Evolutionary conservation across 1,140 invertebrate species (phyloP), one percentile per base, ranked within the genome.

Genomic region (Scaptodrosophila lebanonensis): DNA sequence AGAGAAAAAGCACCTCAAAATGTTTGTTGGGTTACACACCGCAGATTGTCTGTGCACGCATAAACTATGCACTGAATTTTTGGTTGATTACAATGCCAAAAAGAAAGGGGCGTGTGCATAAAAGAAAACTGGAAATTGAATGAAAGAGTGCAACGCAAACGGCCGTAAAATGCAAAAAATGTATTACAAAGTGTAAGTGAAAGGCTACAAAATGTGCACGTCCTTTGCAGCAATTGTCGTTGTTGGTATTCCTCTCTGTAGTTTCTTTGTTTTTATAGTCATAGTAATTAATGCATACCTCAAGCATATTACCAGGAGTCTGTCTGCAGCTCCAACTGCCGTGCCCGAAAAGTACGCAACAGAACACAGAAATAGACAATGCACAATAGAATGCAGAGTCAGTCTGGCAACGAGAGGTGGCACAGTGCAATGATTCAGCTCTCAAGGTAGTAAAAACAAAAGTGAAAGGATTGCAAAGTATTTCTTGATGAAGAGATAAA

Each of bases 251-350:
- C 22, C 22, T 25, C 3, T 25, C 22, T 8, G 3, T 25, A 4
- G 12, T 36, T 18, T 25, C 25, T 16, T 27, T 20, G 49, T 58
- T 71, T 79, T 79, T 72, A 79, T 67, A 73, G 70, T 65, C 73
- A 61, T 40, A 45, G 73, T 79, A 77, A 77, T 77, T 77, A 77
- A 77, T 79, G 72, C 68, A 77, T 72, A 79, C 73, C 72, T 77
- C 65, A 61, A 79, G 73, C 63, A 77, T 72, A 79, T 77, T 58
- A 63, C 43, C 12, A 32, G 36, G 39, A 54, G 36, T 33, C 43
- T 40, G 20, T n/a, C 22, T 25, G 22, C 22, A 4, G 3, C 22
- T 25, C 3, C 8, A 25, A 3, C 22, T 8, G 3, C 22, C 22
- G 3, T 8, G 3, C 22, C 22, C 22, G 3, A 25, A 25, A 25